Conservation (phyloP, 2,888 invertebrate genomes). For the Hipparchia semele region DNA sequence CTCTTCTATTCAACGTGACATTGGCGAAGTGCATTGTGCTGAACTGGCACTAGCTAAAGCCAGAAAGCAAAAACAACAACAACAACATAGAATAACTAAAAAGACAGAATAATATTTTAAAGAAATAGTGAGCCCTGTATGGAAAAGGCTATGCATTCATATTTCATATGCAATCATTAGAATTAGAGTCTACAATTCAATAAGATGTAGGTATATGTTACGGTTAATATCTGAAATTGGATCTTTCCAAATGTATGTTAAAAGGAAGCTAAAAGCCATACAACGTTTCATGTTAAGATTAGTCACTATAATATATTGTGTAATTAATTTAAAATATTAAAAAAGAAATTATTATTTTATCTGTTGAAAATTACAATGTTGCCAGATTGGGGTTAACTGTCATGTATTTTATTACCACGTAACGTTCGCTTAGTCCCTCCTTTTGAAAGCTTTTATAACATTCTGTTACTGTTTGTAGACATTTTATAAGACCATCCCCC, state of each 20-base stretch:
- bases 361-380: conserved; percentile 10
- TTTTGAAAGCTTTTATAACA: background rate
- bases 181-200: conserved; percentile 30
- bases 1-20: no score
- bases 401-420: conserved; percentile 21
- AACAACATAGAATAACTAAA: background rate
- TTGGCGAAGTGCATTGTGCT: no score
- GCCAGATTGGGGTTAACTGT: background rate
- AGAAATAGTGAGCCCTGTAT: background rate
- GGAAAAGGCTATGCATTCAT: conserved; percentile 44
- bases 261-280: background rate
- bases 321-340: background rate
- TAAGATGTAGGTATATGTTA: conserved; percentile 10
- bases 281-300: background rate
- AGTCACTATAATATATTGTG: background rate
- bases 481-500: conserved; percentile 17
- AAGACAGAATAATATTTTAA: conserved; percentile 3
- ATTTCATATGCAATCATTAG: conserved; percentile 34
- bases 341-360: background rate
- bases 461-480: conserved; percentile 20
- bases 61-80: no score
- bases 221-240: conserved; percentile 2
- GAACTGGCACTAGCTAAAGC: no score
- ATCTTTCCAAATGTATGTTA: background rate
- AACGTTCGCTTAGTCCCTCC: conserved; percentile 18